phyloP scores from a whole-genome alignment of 2,113 vertebrate genomes.

The Panthera uncia region DNA sequence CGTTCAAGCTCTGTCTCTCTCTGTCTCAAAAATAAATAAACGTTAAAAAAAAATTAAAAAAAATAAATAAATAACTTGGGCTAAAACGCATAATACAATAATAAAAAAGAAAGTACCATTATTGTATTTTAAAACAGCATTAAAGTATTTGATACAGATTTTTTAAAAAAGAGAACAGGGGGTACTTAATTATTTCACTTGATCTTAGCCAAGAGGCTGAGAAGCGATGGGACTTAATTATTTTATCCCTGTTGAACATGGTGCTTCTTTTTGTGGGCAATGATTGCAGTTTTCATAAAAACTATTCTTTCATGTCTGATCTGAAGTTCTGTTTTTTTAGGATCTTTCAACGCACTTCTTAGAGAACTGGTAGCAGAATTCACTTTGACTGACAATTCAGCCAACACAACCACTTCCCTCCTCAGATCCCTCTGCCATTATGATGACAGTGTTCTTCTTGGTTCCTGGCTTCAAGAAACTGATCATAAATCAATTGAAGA shows the following conservation, averaged over 20 bases:
- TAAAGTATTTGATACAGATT: background rate
- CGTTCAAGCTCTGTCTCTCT: too few species aligned
- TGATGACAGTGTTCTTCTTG: conserved; percentile 98
- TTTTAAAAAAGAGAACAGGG: background rate
- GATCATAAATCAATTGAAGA: conserved; percentile 99
- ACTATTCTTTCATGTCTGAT: conserved; percentile 42
- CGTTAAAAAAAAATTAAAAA: too few species aligned
- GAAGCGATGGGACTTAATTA: background rate
- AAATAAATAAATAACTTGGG: conserved; percentile 44
- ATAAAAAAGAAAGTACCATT: background rate
- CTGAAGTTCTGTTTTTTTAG: conserved; percentile 79
- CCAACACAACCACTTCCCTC: conserved; percentile 98
- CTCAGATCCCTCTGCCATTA: conserved; percentile 98
- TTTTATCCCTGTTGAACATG: conserved; percentile 20
- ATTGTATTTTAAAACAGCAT: conserved; percentile 30
- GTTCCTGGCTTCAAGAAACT: conserved; percentile 99
- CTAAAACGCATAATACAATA: background rate
- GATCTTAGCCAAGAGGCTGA: too few species aligned
- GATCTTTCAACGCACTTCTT: conserved; percentile 96
- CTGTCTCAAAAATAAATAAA: too few species aligned
- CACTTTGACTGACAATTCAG: conserved; percentile 98
- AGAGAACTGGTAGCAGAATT: conserved; percentile 98
- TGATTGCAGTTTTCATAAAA: conserved; percentile 47
- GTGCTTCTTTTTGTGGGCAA: background rate
- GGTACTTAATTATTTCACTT: background rate